Conservation (phyloP, 2,888 invertebrate species). For the Bimastos eiseni region DNA sequence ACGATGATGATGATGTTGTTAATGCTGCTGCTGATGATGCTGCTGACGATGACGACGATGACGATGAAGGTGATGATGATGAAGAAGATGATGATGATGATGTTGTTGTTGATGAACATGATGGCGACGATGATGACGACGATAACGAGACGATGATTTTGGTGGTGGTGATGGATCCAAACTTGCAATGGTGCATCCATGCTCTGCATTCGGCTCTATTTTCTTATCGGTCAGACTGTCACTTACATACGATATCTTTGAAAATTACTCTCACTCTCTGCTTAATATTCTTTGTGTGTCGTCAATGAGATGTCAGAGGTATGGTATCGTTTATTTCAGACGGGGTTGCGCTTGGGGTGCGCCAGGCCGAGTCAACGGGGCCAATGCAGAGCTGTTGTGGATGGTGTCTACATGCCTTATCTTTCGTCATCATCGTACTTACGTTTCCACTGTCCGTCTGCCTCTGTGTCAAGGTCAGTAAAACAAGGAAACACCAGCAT, state of each 20-base stretch:
- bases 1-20: neutral
- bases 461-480: slow-evolving; percentile 44
- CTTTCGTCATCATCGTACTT: slow-evolving; percentile 48
- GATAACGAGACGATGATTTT: no score
- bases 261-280: no score
- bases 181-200: no score
- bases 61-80: no score
- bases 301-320: neutral
- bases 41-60: neutral
- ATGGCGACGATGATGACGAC: no score
- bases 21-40: neutral
- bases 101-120: no score
- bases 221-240: no score
- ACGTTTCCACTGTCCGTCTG: slow-evolving; percentile 56
- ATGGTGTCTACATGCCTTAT: slow-evolving; percentile 40
- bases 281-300: no score
- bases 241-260: no score
- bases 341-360: neutral
- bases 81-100: no score
- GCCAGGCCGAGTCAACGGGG: slow-evolving; percentile 24
- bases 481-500: neutral
- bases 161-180: no score
- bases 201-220: no score
- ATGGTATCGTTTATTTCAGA: neutral
- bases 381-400: slow-evolving; percentile 37